phyloP scores from a whole-genome alignment of 2,113 vertebrate genomes.

The Cyprinodon tularosa region DNA sequence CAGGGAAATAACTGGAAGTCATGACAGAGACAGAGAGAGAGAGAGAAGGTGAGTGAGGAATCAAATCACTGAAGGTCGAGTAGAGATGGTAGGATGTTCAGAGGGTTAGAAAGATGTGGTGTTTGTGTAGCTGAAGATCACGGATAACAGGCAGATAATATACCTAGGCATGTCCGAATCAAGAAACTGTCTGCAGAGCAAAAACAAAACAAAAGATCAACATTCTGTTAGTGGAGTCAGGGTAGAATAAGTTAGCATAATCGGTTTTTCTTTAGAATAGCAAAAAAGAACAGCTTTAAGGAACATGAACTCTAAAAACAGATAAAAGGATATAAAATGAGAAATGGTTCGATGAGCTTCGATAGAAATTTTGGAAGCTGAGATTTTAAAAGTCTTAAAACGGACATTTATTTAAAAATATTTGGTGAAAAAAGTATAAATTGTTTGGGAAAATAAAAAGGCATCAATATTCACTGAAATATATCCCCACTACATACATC shows the following conservation, averaged over 20 bases:
- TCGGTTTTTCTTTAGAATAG: constrained; percentile 39
- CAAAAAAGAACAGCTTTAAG: constrained; percentile 5
- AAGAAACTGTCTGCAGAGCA: constrained; percentile 99
- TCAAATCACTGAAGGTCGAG: constrained; percentile 11
- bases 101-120: constrained; percentile 43
- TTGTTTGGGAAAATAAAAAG: too few relatives aligned
- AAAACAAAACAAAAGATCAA: constrained; percentile 97
- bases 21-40: constrained; percentile 23
- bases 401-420: too few relatives aligned
- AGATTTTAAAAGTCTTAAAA: background rate
- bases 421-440: background rate
- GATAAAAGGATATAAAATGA: background rate
- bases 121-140: constrained; percentile 50
- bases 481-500: background rate
- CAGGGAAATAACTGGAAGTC: constrained; percentile 39
- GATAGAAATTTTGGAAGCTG: background rate
- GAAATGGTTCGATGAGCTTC: too few relatives aligned
- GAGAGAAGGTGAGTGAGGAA: constrained; percentile 22
- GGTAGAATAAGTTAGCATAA: constrained; percentile 72
- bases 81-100: constrained; percentile 33
- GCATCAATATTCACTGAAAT: background rate
- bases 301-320: background rate
- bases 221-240: constrained; percentile 90
- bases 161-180: constrained; percentile 99
- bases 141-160: constrained; percentile 77